Evolutionary conservation across 2,888 invertebrate genomes (phyloP).

Genomic region (Diarsia brunnea): DNA sequence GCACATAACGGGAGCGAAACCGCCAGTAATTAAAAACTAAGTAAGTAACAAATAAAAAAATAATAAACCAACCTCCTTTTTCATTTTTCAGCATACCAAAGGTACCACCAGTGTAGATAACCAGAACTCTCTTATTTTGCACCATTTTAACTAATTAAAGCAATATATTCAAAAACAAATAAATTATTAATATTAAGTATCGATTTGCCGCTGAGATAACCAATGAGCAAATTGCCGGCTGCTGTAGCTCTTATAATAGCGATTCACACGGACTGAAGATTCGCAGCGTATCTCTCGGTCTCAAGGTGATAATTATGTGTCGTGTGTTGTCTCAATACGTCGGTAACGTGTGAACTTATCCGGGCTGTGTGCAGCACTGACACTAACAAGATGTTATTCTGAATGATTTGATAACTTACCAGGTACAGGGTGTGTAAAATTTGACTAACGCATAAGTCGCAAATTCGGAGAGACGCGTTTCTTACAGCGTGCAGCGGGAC

Average conservation of each 20-base stretch:
- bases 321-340: not conserved
- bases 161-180: not conserved
- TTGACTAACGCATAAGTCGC: too few relatives aligned
- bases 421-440: conserved; percentile 30
- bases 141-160: conserved; percentile 69
- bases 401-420: conserved; percentile 22
- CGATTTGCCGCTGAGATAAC: conserved; percentile 14
- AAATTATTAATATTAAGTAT: not conserved
- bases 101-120: conserved; percentile 98
- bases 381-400: conserved; percentile 3
- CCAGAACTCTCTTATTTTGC: conserved; percentile 76
- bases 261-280: conserved; percentile 28
- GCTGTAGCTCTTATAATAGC: not conserved
- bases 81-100: conserved; percentile 98
- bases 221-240: conserved; percentile 14
- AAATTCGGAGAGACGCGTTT: too few relatives aligned
- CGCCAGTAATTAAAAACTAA: too few relatives aligned
- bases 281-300: not conserved
- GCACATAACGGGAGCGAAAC: too few relatives aligned
- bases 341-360: conserved; percentile 45
- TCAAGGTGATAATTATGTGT: conserved; percentile 25
- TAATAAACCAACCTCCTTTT: conserved; percentile 92
- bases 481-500: too few relatives aligned
- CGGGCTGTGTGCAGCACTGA: conserved; percentile 38
- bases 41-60: not conserved